A percentile compares a stretch with the other conserved stretches of the same genome.
Conservation (phyloP, 2,797 vertebrate species). For the Delichon dasypus region DNA sequence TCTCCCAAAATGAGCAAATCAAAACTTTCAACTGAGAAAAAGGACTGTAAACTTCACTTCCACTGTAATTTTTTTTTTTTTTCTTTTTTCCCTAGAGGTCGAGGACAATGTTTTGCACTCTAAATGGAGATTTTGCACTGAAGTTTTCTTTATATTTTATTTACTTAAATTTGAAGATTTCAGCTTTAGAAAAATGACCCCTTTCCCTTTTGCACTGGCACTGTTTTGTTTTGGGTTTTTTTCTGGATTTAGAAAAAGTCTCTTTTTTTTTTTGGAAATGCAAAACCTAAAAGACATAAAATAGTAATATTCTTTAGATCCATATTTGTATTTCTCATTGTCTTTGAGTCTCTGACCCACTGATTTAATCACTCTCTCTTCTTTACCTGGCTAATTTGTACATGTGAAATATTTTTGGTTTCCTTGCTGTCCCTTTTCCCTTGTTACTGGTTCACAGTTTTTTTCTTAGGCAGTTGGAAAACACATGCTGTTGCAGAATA, state of each 20-base stretch:
- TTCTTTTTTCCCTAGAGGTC: neutral
- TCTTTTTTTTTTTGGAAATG: neutral
- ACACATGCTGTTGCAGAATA: neutral
- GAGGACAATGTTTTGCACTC: neutral
- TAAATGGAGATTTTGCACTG: neutral
- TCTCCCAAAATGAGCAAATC: neutral
- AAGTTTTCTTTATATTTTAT: neutral
- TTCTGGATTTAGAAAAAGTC: neutral
- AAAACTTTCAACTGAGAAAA: neutral
- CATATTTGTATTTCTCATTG: neutral
- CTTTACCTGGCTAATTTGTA: neutral
- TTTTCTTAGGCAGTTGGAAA: constrained; percentile 20
- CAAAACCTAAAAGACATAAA: neutral
- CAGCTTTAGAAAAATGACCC: neutral
- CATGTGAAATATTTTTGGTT: neutral
- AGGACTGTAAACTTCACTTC: neutral
- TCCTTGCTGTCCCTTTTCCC: neutral
- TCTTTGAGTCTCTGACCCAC: neutral
- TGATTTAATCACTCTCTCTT: neutral
- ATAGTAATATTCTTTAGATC: neutral
- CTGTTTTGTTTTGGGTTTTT: neutral
- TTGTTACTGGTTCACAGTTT: neutral
- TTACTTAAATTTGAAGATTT: neutral
- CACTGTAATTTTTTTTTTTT: neutral
- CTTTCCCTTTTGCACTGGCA: neutral